A percentile compares a stretch with the other conserved stretches of the same genome.
phyloP scores from a whole-genome alignment of 1,140 invertebrate genomes.

The Drosophila saltans region DNA sequence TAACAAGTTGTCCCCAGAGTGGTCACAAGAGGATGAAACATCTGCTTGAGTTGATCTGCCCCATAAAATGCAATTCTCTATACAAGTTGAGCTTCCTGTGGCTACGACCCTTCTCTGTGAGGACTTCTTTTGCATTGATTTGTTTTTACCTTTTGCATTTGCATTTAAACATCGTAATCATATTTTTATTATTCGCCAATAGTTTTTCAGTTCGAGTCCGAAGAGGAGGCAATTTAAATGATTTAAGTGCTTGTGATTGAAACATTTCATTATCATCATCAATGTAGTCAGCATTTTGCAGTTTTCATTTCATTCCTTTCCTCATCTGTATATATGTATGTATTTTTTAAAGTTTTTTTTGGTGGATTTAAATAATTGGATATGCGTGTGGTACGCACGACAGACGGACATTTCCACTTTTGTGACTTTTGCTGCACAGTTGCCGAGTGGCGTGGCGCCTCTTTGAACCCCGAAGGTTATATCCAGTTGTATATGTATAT shows the following conservation, averaged over 20 bases:
- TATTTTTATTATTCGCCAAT: constrained; percentile 81
- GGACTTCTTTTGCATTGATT: constrained; percentile 20
- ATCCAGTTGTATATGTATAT: background rate
- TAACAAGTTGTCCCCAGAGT: constrained; percentile 75
- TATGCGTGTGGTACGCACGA: constrained; percentile 72
- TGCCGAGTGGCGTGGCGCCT: constrained; percentile 45
- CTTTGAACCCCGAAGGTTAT: constrained; percentile 9
- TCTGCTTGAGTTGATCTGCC: constrained; percentile 56
- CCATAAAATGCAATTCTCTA: constrained; percentile 4
- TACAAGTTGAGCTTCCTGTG: constrained; percentile 44
- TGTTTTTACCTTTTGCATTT: constrained; percentile 39
- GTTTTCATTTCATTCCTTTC: background rate
- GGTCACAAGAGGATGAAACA: constrained; percentile 48
- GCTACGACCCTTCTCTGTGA: constrained; percentile 6
- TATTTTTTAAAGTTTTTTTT: constrained; percentile 9
- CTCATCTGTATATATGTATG: background rate
- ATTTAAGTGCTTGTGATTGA: constrained; percentile 79
- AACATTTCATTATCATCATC: constrained; percentile 73
- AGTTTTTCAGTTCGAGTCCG: constrained; percentile 43
- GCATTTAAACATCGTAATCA: constrained; percentile 82
- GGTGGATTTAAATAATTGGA: constrained; percentile 81
- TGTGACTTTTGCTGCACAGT: constrained; percentile 54
- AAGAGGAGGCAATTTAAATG: constrained; percentile 63
- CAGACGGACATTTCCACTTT: constrained; percentile 41
- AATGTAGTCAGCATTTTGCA: constrained; percentile 29